phyloP scores from a whole-genome alignment of 30 jellyfish, hydroid and myxozoan species.

The Rhopilema esculentum region DNA sequence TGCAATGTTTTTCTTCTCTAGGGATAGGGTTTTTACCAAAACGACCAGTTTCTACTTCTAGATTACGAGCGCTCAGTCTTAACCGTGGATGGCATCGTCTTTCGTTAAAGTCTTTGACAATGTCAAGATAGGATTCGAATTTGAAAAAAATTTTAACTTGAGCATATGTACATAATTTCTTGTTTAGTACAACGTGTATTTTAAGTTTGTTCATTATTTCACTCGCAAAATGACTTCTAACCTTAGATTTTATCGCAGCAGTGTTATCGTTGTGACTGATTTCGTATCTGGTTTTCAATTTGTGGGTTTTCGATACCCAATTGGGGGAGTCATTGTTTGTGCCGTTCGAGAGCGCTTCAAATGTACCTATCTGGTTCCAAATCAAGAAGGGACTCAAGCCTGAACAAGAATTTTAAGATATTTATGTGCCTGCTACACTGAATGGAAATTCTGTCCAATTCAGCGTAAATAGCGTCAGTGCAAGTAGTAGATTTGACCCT shows the following conservation, averaged over 20 bases:
- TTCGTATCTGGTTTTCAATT: neutral
- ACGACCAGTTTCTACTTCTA: constrained; percentile 6
- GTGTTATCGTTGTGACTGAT: neutral
- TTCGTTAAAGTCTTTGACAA: neutral
- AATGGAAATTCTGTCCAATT: constrained; percentile 6
- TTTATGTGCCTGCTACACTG: constrained; percentile 8
- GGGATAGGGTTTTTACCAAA: too few species aligned
- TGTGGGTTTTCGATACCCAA: constrained; percentile 16
- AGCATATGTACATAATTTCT: constrained; percentile 8
- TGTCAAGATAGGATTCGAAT: constrained; percentile 14
- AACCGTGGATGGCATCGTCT: constrained; percentile 11
- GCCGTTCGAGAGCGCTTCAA: constrained; percentile 12
- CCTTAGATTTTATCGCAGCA: constrained; percentile 13
- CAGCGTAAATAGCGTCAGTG: constrained; percentile 18
- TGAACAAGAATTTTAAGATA: constrained; percentile 1
- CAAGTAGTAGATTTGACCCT: constrained; percentile 3
- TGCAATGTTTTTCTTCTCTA: too few species aligned
- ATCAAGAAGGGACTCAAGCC: neutral
- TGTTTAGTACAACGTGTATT: constrained; percentile 1
- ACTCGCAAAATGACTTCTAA: neutral
- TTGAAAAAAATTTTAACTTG: constrained; percentile 4
- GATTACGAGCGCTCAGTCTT: constrained; percentile 23
- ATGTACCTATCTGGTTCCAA: constrained; percentile 1
- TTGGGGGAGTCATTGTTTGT: neutral
- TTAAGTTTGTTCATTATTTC: neutral